Conservation (phyloP, 2,113 vertebrate genomes). For the Hemibagrus wyckioides region DNA sequence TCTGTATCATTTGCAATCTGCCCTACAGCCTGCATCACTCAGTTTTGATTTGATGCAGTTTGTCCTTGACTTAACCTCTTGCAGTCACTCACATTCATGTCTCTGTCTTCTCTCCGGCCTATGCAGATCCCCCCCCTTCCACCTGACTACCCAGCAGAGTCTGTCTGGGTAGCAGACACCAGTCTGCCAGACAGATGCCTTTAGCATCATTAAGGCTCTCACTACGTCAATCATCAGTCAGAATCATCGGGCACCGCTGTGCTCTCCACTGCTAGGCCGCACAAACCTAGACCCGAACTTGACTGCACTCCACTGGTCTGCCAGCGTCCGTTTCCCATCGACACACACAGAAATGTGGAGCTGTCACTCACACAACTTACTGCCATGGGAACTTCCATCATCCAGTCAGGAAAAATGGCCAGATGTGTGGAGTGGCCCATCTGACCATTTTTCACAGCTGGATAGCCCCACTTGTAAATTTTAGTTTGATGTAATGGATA, state of each 20-base stretch:
- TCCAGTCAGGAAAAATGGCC: slow-evolving; percentile 2
- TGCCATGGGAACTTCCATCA: not conserved
- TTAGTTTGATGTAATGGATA: not conserved
- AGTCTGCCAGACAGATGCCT: slow-evolving; percentile 51
- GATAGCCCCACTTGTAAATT: not conserved
- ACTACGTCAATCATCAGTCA: slow-evolving; percentile 41
- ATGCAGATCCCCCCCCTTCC: not conserved
- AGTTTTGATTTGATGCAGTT: slow-evolving; percentile 25
- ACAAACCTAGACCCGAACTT: slow-evolving; percentile 31
- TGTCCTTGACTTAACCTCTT: slow-evolving; percentile 40
- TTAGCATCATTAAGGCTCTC: slow-evolving; percentile 44
- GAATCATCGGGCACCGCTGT: slow-evolving; percentile 17
- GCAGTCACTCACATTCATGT: slow-evolving; percentile 34
- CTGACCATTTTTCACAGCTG: slow-evolving; percentile 14
- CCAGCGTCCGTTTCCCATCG: slow-evolving; percentile 12
- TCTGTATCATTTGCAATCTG: slow-evolving; percentile 28
- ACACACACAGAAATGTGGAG: slow-evolving; percentile 16
- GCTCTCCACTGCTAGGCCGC: slow-evolving; percentile 39
- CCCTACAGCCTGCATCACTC: slow-evolving; percentile 37
- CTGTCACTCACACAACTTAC: slow-evolving; percentile 24
- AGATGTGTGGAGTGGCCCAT: not conserved
- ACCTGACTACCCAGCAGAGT: slow-evolving; percentile 10
- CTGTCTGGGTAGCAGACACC: slow-evolving; percentile 45
- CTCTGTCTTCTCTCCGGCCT: slow-evolving; percentile 33
- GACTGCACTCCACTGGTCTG: slow-evolving; percentile 39